A percentile compares a stretch with the other conserved stretches of the same genome.
Evolutionary conservation across 2,797 vertebrate species (phyloP).

Genomic region (Aphelocoma californica): DNA sequence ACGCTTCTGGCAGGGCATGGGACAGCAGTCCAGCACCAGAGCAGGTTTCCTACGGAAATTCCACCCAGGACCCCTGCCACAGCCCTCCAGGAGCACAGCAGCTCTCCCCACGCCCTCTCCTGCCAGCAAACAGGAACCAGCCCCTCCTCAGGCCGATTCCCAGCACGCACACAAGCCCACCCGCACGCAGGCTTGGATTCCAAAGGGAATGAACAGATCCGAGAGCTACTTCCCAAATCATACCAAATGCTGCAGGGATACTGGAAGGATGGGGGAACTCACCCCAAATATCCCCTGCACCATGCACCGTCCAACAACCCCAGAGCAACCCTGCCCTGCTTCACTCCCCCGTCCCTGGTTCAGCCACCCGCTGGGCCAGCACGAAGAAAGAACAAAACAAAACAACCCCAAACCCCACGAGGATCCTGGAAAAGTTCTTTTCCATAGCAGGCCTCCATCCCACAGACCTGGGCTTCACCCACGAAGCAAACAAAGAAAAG

Average conservation of each 20-base stretch:
- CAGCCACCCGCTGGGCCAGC: neutral
- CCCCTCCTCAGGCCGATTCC: neutral
- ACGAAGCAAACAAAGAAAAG: neutral
- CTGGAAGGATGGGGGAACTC: neutral
- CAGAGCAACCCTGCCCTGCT: neutral
- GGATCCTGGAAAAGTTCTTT: neutral
- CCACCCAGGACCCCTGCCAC: neutral
- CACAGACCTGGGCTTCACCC: neutral
- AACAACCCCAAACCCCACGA: neutral
- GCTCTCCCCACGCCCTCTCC: neutral
- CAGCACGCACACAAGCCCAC: neutral
- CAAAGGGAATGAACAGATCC: neutral
- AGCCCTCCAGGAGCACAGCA: neutral
- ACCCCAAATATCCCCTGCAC: neutral
- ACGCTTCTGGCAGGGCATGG: rapidly evolving
- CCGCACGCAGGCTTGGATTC: rapidly evolving
- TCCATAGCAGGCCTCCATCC: neutral
- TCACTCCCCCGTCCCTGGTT: neutral
- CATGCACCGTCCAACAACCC: neutral
- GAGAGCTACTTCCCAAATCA: neutral
- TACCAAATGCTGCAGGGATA: rapidly evolving
- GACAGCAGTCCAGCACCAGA: neutral
- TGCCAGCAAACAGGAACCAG: neutral
- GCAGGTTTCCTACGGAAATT: neutral
- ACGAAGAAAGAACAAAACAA: neutral